Evolutionary conservation across 2,113 vertebrate genomes (phyloP).

Genomic region (Electrona antarctica): DNA sequence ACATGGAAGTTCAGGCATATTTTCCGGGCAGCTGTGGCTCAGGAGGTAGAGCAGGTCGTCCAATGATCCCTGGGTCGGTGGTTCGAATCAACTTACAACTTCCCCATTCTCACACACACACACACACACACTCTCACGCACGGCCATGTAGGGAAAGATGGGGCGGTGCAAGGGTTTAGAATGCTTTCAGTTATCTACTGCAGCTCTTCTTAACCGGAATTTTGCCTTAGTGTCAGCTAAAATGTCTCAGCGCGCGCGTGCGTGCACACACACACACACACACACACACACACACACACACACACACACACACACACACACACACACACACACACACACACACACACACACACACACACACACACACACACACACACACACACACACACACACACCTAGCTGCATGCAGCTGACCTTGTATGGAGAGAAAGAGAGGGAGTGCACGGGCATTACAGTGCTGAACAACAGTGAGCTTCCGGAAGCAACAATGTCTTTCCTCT

Average conservation of each 20-base stretch:
- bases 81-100: too few species aligned
- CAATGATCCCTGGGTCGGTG: too few species aligned
- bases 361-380: slow-evolving; percentile 2
- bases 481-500: too few species aligned
- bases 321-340: too few species aligned
- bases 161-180: background rate
- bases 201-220: slow-evolving; percentile 29
- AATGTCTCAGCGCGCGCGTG: background rate
- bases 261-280: too few species aligned
- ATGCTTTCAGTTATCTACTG: background rate
- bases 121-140: slow-evolving; percentile 10
- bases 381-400: background rate
- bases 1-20: too few species aligned
- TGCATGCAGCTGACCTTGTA: slow-evolving; percentile 51
- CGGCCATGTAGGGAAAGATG: slow-evolving; percentile 19
- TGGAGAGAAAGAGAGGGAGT: slow-evolving; percentile 31
- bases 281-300: too few species aligned
- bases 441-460: too few species aligned
- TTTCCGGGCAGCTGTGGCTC: too few species aligned
- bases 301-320: too few species aligned
- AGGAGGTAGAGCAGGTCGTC: too few species aligned
- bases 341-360: background rate
- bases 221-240: slow-evolving; percentile 33
- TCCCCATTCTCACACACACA: background rate
- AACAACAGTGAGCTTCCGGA: too few species aligned